Evolutionary conservation across 2,797 vertebrate species (phyloP).

Genomic region (Poeciliopsis paucimaculata): DNA sequence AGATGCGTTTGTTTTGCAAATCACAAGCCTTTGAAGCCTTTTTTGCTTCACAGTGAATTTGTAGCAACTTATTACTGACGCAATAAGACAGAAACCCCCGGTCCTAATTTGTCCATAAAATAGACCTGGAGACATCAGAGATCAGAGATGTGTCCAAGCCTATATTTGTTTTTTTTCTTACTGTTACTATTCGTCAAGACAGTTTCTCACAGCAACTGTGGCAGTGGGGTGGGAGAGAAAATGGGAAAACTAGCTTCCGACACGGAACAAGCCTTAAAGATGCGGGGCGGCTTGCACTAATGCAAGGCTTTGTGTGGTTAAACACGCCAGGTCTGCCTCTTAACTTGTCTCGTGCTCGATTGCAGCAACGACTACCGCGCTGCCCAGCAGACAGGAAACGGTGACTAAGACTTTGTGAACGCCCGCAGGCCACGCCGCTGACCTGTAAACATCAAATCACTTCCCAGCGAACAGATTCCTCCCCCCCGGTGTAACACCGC

Average conservation of each 20-base stretch:
- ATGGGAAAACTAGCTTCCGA: not conserved
- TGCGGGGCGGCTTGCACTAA: not conserved
- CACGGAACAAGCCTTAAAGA: not conserved
- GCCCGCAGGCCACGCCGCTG: not conserved
- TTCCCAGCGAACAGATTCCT: constrained; percentile 4
- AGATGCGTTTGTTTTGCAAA: constrained; percentile 8
- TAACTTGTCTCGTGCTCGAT: not conserved
- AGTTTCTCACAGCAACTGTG: not conserved
- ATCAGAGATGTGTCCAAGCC: not conserved
- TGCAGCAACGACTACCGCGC: not conserved
- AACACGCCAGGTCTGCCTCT: not conserved
- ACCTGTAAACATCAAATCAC: constrained; percentile 12
- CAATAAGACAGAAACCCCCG: not conserved
- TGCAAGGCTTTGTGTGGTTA: not conserved
- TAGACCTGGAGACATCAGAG: not conserved
- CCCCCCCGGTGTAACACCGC: not conserved
- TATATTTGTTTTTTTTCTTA: not conserved
- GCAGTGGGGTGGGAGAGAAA: not conserved
- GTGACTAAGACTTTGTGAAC: constrained; percentile 1
- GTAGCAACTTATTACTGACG: not conserved
- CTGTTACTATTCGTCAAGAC: not conserved
- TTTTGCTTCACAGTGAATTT: not conserved
- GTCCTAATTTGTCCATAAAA: not conserved
- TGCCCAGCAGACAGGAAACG: constrained; percentile 1
- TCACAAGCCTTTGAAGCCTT: not conserved